These are phyloP conservation scores for Tapirus indicus DNA, from an alignment of 2,797 vertebrate genomes.

Conservation along the genomic window DNA sequence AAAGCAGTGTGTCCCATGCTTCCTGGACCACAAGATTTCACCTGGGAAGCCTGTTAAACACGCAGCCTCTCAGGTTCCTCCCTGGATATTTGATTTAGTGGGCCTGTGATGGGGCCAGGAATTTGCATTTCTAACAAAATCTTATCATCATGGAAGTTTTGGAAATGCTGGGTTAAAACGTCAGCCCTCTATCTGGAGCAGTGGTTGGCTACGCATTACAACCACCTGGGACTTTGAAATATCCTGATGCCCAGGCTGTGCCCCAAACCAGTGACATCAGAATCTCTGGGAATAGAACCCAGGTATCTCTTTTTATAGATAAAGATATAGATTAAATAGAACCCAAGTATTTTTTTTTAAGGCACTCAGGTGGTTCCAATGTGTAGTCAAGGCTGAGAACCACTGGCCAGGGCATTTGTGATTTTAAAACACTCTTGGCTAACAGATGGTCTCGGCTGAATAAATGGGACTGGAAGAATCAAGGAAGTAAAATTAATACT, in stretches of 20 bases:
- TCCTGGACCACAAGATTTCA: not conserved
- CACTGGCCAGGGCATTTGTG: not conserved
- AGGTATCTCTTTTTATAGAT: not conserved
- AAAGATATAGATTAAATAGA: not conserved
- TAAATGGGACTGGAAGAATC: not conserved
- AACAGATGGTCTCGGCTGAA: not conserved
- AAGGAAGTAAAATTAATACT: not conserved
- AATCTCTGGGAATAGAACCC: not conserved
- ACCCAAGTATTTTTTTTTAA: not conserved
- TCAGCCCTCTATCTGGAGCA: not conserved
- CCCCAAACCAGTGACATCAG: not conserved
- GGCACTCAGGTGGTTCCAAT: not conserved
- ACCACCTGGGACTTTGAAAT: not conserved
- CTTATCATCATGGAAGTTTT: not conserved
- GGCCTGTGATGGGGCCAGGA: not conserved
- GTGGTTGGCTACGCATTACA: not conserved
- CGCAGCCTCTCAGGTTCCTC: not conserved
- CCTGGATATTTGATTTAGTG: not conserved
- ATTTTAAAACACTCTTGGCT: not conserved
- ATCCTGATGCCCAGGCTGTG: not conserved
- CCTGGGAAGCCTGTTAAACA: not conserved
- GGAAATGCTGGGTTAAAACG: not conserved
- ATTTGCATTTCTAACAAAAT: not conserved
- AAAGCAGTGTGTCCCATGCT: not conserved
- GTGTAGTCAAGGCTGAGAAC: not conserved